phyloP scores from a whole-genome alignment of 2,888 invertebrate species.

The Cheilosia pagana region DNA sequence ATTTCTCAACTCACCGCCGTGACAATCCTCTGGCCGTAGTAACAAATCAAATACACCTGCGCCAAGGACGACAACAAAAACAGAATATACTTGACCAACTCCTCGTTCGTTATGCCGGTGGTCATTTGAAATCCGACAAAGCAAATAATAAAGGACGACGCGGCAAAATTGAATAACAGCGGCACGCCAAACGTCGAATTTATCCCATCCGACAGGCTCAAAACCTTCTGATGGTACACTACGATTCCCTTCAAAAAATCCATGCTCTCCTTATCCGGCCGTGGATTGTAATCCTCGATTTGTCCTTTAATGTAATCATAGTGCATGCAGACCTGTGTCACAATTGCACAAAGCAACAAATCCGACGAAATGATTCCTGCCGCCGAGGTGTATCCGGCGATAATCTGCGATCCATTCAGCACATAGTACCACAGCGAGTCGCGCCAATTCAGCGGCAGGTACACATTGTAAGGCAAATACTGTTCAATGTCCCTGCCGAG shows the following conservation, averaged over 20 bases:
- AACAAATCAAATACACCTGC: conserved; percentile 80
- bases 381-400: conserved; percentile 78
- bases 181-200: conserved; percentile 80
- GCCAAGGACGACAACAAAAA: conserved; percentile 79
- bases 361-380: conserved; percentile 79
- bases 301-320: conserved; percentile 77
- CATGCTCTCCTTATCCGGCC: conserved; percentile 61
- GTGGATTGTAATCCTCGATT: conserved; percentile 76
- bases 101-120: conserved; percentile 77
- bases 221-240: conserved; percentile 78
- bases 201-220: conserved; percentile 77
- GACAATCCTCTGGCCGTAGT: conserved; percentile 71
- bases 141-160: conserved; percentile 80
- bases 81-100: conserved; percentile 77
- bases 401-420: conserved; percentile 77
- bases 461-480: conserved; percentile 78
- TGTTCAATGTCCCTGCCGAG: conserved; percentile 71
- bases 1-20: background rate
- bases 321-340: conserved; percentile 81
- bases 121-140: conserved; percentile 81
- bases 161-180: conserved; percentile 79
- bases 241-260: conserved; percentile 76
- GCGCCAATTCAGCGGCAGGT: conserved; percentile 79
- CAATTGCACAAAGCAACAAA: conserved; percentile 79
- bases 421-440: conserved; percentile 77